Percentiles rank a stretch among this genome's conserved stretches.
Conservation (phyloP, 2,888 invertebrate genomes). For the Parasteatoda lunata region DNA sequence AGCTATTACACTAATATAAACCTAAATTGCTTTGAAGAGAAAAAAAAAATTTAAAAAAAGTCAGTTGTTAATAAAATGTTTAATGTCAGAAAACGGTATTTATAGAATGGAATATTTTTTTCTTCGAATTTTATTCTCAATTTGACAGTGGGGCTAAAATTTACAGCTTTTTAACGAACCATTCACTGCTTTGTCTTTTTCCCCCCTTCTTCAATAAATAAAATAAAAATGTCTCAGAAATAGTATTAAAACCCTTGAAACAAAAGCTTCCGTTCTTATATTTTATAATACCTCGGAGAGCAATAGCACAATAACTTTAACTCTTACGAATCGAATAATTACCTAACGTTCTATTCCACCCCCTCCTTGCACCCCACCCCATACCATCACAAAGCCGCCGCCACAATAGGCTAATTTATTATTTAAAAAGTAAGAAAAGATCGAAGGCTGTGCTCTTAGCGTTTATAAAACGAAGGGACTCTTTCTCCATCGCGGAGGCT, state of each 20-base stretch:
- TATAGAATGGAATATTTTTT: too few species aligned
- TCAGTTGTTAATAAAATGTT: too few species aligned
- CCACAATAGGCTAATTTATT: conserved; percentile 67
- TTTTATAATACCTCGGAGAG: conserved; percentile 55
- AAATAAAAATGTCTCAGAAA: conserved; percentile 36
- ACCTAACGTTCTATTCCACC: conserved; percentile 26
- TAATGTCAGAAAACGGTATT: too few species aligned
- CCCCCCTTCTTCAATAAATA: background rate
- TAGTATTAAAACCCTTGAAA: conserved; percentile 22
- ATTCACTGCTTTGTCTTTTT: conserved; percentile 41
- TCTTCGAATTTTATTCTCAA: too few species aligned
- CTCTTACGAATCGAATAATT: conserved; percentile 63
- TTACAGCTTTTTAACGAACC: conserved; percentile 66
- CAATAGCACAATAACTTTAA: conserved; percentile 63
- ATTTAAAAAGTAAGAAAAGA: conserved; percentile 55
- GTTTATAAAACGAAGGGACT: background rate
- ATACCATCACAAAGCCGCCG: conserved; percentile 6
- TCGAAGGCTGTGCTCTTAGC: background rate
- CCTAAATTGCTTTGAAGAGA: too few species aligned
- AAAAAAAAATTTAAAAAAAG: too few species aligned
- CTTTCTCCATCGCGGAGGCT: background rate
- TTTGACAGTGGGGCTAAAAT: conserved; percentile 21
- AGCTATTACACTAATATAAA: too few species aligned
- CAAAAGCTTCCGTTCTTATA: conserved; percentile 29
- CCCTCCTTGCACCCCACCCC: background rate